Evolutionary conservation across 2,888 invertebrate genomes (phyloP), one percentile per base, ranked within the genome.

Genomic region (Hyppa rectilinea): DNA sequence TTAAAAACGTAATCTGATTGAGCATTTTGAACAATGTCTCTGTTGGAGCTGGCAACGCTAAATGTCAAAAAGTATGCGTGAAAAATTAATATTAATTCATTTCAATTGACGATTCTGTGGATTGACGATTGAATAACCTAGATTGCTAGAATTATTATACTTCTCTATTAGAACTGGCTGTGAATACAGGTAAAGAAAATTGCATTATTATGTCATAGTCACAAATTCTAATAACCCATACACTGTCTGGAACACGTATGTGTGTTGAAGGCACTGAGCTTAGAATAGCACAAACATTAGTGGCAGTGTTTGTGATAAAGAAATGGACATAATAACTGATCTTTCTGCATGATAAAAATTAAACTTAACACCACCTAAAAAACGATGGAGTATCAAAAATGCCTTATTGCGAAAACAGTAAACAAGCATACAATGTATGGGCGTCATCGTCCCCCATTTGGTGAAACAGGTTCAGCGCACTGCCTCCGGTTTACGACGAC

Each of bases 401-500:
- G 9, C 14, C 9, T 36, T 56, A 62, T 73, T 75, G 38, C 56
- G 23, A 49, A 66, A 66, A 31, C 31, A 47, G 50, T 58, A 45
- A 56, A 50, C 38, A 60, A 40, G n/a, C 9, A 43, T 53, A 17
- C 17, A 26, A 52, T 60, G 62, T n/a, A 47, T 36, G 49, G 49
- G 66, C 67, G 34, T 60, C 67, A 50, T 60, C 49, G 59, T 50
- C 40, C 75, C 31, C 7, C n/a, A 56, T 65, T 75, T 66, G 50
- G 67, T 17, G 26, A 60, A 80, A 80, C 77, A 76, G 76, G 81
- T 80, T 67, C 47, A 29, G 14, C 38, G 49, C 38, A 9, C 45
- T 40, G 52, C 67, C 75, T 61, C 75, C 47, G 53, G 53, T 40
- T 49, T 59, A 74, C 75, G 40, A 40, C 36, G 75, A 80, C 59